A percentile compares a stretch with the other conserved stretches of the same genome.
These are phyloP conservation scores for Drosophila busckii DNA, from an alignment of 1,140 invertebrate species.

Conservation along the genomic window DNA sequence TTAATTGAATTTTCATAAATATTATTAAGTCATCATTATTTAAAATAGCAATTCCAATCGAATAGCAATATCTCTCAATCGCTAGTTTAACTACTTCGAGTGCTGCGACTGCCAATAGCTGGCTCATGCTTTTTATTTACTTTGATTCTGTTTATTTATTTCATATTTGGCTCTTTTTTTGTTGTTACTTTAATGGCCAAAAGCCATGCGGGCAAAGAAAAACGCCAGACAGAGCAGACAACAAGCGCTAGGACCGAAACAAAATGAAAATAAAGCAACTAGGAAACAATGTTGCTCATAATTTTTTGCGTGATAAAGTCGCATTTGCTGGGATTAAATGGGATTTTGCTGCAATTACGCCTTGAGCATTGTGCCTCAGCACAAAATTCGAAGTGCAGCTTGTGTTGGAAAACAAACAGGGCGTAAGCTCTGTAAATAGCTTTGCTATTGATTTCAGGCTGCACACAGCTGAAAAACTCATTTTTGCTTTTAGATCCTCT, in stretches of 20 bases:
- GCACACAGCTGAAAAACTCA: background rate
- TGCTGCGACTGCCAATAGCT: slow-evolving; percentile 66
- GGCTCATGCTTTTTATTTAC: slow-evolving; percentile 36
- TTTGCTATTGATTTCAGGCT: background rate
- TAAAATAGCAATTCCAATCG: too few species aligned
- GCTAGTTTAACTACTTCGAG: too few species aligned
- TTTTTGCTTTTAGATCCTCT: slow-evolving; percentile 40
- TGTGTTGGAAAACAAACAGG: too few species aligned
- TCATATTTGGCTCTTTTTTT: slow-evolving; percentile 17
- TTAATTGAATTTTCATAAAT: too few species aligned
- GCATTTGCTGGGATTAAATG: slow-evolving; percentile 73
- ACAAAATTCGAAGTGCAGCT: too few species aligned
- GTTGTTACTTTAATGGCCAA: slow-evolving; percentile 32
- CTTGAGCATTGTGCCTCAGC: too few species aligned
- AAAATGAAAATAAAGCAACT: slow-evolving; percentile 8
- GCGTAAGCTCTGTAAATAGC: background rate
- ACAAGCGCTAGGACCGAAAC: slow-evolving; percentile 10
- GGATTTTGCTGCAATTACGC: slow-evolving; percentile 75
- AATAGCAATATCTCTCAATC: too few species aligned
- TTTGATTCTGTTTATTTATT: slow-evolving; percentile 9
- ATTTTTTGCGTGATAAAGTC: slow-evolving; percentile 77
- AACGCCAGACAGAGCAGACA: slow-evolving; percentile 3
- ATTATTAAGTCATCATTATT: too few species aligned
- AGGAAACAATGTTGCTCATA: slow-evolving; percentile 68
- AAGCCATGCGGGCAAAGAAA: slow-evolving; percentile 52